Evolutionary conservation across 2,888 invertebrate genomes (phyloP), one percentile per base, ranked within the genome.

Genomic region (Drosophila affinis): DNA sequence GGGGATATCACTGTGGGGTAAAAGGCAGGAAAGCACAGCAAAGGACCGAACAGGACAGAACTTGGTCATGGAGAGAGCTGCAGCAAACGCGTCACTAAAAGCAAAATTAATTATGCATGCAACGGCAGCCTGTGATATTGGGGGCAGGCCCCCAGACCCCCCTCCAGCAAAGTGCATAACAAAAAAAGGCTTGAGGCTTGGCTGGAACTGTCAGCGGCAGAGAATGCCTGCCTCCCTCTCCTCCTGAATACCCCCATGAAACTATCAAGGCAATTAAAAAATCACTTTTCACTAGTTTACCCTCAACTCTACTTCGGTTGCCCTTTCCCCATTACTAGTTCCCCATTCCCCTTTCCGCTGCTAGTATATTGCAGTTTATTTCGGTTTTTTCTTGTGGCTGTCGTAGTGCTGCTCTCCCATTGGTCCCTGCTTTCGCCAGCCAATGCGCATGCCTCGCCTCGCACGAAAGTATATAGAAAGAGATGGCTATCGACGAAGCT

Each of bases 41-140:
- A 47, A 29, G 55, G 29, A 57, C 46, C 59, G 49, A 52, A 47
- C 60, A 55, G 18, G 59, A 62, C 53, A 47, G 47, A 45, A 29
- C 72, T 68, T 64, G 64, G 61, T 51, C 64, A 59, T 62, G 55
- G 70, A 69, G 58, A 75, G 58, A 62, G 46, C 65, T 62, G 56
- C 64, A 62, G 72, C 75, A 62, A 58, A 52, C 63, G 47, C 72
- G 72, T 69, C 85, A 77, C 84, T 86, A 84, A 88, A 88, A 86
- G 87, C 82, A 69, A 77, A 87, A 88, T 89, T 86, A 88, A 89
- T 87, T 89, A 88, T 88, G 89, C 89, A 88, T 88, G 77, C 87
- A 71, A 55, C 60, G 77, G 62, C 72, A 65, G 53, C 65, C 39
- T 61, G 46, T 58, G 63, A 60, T 55, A 69, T 29, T 72, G 44